phyloP scores from a whole-genome alignment of 2,888 invertebrate species.

The Netelia fuscicornis region DNA sequence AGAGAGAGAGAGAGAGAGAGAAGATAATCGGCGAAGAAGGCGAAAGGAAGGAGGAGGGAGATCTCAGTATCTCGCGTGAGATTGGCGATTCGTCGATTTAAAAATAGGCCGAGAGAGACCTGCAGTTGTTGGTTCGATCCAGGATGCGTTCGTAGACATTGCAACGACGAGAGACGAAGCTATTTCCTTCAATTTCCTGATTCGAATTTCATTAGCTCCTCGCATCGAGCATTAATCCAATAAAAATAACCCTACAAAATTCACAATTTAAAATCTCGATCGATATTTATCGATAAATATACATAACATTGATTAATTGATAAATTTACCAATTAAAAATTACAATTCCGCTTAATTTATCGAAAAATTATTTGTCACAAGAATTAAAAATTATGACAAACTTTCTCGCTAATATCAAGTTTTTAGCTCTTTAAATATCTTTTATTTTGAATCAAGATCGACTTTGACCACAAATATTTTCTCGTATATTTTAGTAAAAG shows the following conservation, averaged over 20 bases:
- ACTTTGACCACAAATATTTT: slow-evolving; percentile 28
- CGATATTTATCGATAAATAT: not conserved
- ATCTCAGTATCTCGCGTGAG: slow-evolving; percentile 22
- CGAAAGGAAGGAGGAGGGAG: slow-evolving; percentile 54
- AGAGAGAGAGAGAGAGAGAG: slow-evolving; percentile 62
- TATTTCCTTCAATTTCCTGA: slow-evolving; percentile 18
- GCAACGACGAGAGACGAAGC: not conserved
- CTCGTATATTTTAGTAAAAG: not conserved
- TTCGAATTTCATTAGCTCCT: not conserved
- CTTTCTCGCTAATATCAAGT: too few species aligned
- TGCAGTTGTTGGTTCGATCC: slow-evolving; percentile 40
- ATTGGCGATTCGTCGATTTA: slow-evolving; percentile 57
- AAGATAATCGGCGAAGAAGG: slow-evolving; percentile 56
- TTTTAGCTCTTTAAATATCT: too few species aligned
- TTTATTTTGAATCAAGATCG: not conserved
- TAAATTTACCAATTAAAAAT: not conserved
- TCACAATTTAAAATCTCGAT: too few species aligned
- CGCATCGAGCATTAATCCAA: not conserved
- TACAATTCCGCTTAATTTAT: not conserved
- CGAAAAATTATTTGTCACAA: not conserved
- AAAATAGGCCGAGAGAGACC: slow-evolving; percentile 54
- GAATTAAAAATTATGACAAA: not conserved
- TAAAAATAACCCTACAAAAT: not conserved
- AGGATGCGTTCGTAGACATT: not conserved
- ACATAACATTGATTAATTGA: too few species aligned